phyloP scores from a whole-genome alignment of 2,888 invertebrate species.

The Antheraea yamamai region DNA sequence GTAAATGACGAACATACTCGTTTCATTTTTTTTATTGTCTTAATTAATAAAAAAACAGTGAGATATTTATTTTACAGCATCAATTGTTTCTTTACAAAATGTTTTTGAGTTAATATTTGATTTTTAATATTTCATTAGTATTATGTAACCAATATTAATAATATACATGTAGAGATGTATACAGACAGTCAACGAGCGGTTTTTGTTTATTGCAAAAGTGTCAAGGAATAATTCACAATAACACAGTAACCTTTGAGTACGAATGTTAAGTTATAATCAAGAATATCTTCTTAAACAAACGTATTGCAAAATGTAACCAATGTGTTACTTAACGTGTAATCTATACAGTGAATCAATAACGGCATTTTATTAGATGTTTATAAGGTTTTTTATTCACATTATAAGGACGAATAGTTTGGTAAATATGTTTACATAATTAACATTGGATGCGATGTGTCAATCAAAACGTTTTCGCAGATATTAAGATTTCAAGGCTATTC shows the following conservation, averaged over 20 bases:
- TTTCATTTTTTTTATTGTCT: not conserved
- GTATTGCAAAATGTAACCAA: conserved; percentile 15
- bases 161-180: not conserved
- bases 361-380: not conserved
- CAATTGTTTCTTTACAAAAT: not conserved
- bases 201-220: conserved; percentile 49
- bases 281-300: not conserved
- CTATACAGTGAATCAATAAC: not conserved
- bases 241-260: conserved; percentile 37
- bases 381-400: not conserved
- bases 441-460: not conserved
- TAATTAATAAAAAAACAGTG: not conserved
- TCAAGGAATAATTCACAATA: conserved; percentile 43
- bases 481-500: not conserved
- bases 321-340: conserved; percentile 1
- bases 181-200: not conserved
- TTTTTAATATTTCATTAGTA: not conserved
- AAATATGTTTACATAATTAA: conserved; percentile 1
- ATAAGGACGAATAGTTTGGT: not conserved
- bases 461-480: conserved; percentile 3
- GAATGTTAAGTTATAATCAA: conserved; percentile 34
- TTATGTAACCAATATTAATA: not conserved
- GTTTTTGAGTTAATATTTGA: not conserved
- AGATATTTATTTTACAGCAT: not conserved
- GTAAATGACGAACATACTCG: not conserved